A percentile compares a stretch with the other conserved stretches of the same genome.
Conservation (phyloP, 2,113 vertebrate genomes). For the Gavia stellata region DNA sequence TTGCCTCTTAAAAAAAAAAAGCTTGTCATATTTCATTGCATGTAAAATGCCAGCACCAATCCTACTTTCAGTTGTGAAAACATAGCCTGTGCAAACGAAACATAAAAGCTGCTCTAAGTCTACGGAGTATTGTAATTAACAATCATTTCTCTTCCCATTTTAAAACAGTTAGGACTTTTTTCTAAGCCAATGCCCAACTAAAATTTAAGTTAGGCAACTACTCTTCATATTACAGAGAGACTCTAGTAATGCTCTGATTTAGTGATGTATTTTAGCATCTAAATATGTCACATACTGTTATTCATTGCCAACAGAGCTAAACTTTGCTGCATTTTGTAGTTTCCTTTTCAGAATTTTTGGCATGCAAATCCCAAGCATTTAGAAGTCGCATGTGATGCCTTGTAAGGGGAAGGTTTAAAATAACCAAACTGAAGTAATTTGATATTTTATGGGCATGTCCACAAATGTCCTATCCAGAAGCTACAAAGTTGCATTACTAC, state of each 20-base stretch:
- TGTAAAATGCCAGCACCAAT: neutral
- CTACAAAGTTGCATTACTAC: no score
- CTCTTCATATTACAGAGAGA: neutral
- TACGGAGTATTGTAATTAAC: neutral
- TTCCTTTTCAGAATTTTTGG: neutral
- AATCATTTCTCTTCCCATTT: neutral
- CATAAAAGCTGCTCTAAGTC: neutral
- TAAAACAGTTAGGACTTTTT: neutral
- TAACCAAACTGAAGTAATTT: neutral
- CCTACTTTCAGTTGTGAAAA: neutral
- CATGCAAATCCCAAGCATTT: neutral
- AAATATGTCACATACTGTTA: neutral
- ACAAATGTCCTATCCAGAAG: neutral
- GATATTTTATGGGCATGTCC: neutral
- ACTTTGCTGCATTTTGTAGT: neutral
- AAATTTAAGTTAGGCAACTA: neutral
- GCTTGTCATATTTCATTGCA: neutral
- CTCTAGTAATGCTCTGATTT: neutral
- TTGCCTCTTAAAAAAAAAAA: neutral
- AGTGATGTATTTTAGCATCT: neutral
- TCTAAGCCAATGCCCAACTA: neutral
- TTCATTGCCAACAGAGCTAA: neutral
- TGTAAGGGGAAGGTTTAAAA: neutral
- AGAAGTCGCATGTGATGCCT: neutral
- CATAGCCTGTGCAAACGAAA: neutral